A percentile compares a stretch with the other conserved stretches of the same genome.
These are phyloP conservation scores for Alsophila aescularia DNA, from an alignment of 2,888 invertebrate genomes.

Conservation along the genomic window DNA sequence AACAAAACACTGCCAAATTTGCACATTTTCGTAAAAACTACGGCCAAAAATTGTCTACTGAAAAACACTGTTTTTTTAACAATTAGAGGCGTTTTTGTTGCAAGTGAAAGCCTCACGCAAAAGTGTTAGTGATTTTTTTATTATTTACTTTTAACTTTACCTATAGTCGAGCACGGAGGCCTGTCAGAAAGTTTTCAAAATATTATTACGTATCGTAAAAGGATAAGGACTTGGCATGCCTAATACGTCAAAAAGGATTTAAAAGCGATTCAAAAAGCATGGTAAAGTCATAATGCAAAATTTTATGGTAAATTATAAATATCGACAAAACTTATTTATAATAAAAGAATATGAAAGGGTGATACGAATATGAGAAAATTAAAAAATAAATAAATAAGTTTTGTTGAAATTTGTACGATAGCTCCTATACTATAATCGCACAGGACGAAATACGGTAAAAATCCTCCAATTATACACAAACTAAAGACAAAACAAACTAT, in stretches of 20 bases:
- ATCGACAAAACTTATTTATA: slow-evolving; percentile 21
- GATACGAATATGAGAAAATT: neutral
- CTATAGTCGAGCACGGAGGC: slow-evolving; percentile 67
- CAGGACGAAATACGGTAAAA: neutral
- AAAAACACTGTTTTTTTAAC: slow-evolving; percentile 7
- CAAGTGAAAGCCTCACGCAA: slow-evolving; percentile 38
- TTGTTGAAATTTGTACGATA: slow-evolving; percentile 6
- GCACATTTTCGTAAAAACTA: slow-evolving; percentile 38
- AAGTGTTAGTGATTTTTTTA: slow-evolving; percentile 37
- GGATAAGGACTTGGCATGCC: slow-evolving; percentile 56
- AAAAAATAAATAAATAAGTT: slow-evolving; percentile 11
- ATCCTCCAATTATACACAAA: slow-evolving; percentile 1
- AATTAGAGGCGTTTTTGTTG: slow-evolving; percentile 15
- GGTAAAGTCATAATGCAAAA: slow-evolving; percentile 40
- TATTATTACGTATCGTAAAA: slow-evolving; percentile 36
- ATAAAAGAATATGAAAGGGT: neutral
- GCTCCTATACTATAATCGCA: slow-evolving; percentile 19
- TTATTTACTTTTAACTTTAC: slow-evolving; percentile 51
- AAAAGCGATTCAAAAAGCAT: slow-evolving; percentile 55
- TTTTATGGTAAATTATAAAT: slow-evolving; percentile 19
- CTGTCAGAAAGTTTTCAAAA: slow-evolving; percentile 53
- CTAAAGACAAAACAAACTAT: neutral
- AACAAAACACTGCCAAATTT: slow-evolving; percentile 39
- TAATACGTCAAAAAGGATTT: slow-evolving; percentile 40
- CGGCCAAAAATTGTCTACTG: slow-evolving; percentile 40